Base-by-base conservation (phyloP, 2,797 vertebrate species). In the Gorsachius magnificus region DNA sequence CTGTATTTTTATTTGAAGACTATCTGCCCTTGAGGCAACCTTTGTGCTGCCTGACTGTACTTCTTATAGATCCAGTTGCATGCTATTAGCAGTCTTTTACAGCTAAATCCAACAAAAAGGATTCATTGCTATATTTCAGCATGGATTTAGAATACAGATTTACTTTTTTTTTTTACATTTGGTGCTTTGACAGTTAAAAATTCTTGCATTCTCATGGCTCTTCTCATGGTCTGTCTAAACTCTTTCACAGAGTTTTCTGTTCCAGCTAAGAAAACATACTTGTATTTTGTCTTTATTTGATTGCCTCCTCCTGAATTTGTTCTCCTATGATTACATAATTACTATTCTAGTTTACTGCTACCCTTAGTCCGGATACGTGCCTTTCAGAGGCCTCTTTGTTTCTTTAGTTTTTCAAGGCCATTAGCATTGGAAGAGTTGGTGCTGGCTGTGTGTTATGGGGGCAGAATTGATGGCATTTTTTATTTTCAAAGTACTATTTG, bases 21-120 rank as follows among this genome's bases (percentile, higher is more conserved):
- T 75, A 25, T 31, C 63, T 95, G 95, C 88, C 94, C 94, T 70
- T 43, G 75, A 83, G 95, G 81, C 66, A 61, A 31, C 77, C 75
- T 77, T 60, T 64, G 45, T 91, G 90, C 86, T 94, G 90, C 89
- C 92, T 91, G 86, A 11, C 78, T 85, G 78, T 77, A 4, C 53
- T 63, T 64, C 60, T 85, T 60, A 85, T 22, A 58, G 60, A 93
- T 57, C 68, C 35, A 64, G 2, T 18, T 87, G 68, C 19, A 25
- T 51, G 35, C 38, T 54, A 31, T 83, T 87, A 79, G 63, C 85
- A 84, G 64, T 28, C 68, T 48, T 87, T 70, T 64, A 68, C 81
- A 85, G 90, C 90, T 29, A 80, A 92, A 83, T 17, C 57, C 83
- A 80, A 54, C 45, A 46, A 51, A 71, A 77, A 83, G 2, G 60